Percentiles rank a stretch among this genome's conserved stretches.
Evolutionary conservation across 2,113 vertebrate genomes (phyloP).

Genomic region (Oreochromis aureus): DNA sequence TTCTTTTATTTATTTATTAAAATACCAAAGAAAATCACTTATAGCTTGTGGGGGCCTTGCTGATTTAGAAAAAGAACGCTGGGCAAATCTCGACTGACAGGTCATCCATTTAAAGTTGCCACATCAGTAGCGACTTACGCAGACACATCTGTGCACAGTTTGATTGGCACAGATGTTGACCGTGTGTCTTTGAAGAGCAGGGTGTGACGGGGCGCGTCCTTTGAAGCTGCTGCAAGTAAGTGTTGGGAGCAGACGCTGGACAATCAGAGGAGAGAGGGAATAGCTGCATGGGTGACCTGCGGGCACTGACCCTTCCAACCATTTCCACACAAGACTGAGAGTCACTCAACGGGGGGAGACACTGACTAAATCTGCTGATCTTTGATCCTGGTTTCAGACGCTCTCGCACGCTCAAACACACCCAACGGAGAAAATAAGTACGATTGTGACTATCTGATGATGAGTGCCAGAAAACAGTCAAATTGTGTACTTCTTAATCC

Average conservation of each 20-base stretch:
- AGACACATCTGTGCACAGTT: background rate
- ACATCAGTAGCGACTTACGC: background rate
- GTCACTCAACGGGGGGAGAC: constrained; percentile 13
- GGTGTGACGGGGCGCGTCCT: background rate
- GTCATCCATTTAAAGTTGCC: background rate
- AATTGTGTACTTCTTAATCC: background rate
- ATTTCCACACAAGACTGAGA: constrained; percentile 25
- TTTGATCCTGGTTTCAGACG: constrained; percentile 12
- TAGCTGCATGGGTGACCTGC: background rate
- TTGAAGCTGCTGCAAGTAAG: constrained; percentile 28
- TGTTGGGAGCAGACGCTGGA: constrained; percentile 2
- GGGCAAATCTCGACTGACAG: background rate
- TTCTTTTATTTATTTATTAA: background rate
- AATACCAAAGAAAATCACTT: background rate
- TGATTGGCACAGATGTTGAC: background rate
- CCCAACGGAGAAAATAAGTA: background rate
- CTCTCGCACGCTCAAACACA: background rate
- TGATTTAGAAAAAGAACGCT: background rate
- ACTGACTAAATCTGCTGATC: background rate
- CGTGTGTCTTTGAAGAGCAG: constrained; percentile 14
- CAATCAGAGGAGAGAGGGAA: background rate
- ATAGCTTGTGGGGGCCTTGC: background rate
- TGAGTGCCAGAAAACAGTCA: background rate
- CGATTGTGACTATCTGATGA: background rate
- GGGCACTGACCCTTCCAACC: constrained; percentile 33